Evolutionary conservation across 2,113 vertebrate species (phyloP).

Genomic region (Charina bottae): DNA sequence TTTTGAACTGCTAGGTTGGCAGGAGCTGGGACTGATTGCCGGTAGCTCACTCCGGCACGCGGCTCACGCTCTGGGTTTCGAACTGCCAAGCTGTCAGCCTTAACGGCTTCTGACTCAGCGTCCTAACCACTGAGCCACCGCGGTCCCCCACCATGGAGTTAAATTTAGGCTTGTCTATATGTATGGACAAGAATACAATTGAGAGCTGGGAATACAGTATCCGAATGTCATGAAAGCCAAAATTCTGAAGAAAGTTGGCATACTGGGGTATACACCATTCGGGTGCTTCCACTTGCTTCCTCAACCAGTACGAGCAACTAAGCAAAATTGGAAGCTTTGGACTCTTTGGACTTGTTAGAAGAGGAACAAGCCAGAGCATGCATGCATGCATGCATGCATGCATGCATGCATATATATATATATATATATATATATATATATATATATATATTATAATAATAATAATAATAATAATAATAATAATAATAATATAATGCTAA

Average conservation of each 20-base stretch:
- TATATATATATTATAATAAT: no score
- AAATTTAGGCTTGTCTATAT: background rate
- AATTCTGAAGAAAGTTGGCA: background rate
- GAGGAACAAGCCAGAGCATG: background rate
- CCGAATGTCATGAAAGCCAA: background rate
- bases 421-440: no score
- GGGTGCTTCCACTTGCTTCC: background rate
- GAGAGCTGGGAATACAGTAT: background rate
- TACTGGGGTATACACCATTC: background rate
- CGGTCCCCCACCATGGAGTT: background rate
- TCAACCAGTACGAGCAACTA: background rate
- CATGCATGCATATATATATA: no score
- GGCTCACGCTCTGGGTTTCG: no score
- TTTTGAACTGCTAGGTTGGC: no score
- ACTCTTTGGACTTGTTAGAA: background rate
- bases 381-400: no score
- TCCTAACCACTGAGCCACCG: no score
- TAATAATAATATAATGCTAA: background rate
- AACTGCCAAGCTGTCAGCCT: no score
- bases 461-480: no score
- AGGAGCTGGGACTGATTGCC: no score
- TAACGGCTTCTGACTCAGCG: no score
- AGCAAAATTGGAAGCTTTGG: background rate
- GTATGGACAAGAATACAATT: background rate
- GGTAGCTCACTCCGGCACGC: no score